Evolutionary conservation across 1,140 invertebrate genomes (phyloP).

Genomic region (Arctopsyche grandis): DNA sequence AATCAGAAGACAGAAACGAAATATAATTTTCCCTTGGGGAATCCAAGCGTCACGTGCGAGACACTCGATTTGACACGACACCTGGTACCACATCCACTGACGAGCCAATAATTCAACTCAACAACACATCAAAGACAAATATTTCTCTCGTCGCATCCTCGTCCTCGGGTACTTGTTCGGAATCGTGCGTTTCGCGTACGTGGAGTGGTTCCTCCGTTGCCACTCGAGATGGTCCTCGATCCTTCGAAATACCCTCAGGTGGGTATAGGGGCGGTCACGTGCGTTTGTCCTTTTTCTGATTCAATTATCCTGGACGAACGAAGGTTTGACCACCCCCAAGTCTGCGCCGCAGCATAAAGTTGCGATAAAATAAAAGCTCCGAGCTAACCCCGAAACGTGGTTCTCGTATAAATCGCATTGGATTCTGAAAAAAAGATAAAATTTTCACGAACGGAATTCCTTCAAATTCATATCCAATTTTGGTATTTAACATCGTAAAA

Average conservation of each 20-base stretch:
- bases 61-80: conserved; percentile 37
- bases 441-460: not conserved
- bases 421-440: not conserved
- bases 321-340: not conserved
- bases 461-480: not conserved
- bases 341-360: conserved; percentile 20
- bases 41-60: conserved; percentile 33
- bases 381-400: conserved; percentile 3
- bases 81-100: conserved; percentile 31
- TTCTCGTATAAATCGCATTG: conserved; percentile 5
- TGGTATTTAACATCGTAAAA: too few species aligned
- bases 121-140: conserved; percentile 47
- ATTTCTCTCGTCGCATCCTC: conserved; percentile 30
- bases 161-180: not conserved
- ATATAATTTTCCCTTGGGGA: not conserved
- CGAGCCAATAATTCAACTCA: conserved; percentile 51
- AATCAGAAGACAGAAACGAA: not conserved
- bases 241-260: conserved; percentile 12
- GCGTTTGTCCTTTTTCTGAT: conserved; percentile 46
- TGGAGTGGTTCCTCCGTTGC: conserved; percentile 3
- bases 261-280: conserved; percentile 43
- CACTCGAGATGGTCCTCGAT: conserved; percentile 9
- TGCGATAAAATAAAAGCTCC: conserved; percentile 19
- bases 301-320: conserved; percentile 38
- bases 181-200: not conserved